Base-by-base conservation (phyloP, 2,113 vertebrate species). In the Ceyx margarethae region DNA sequence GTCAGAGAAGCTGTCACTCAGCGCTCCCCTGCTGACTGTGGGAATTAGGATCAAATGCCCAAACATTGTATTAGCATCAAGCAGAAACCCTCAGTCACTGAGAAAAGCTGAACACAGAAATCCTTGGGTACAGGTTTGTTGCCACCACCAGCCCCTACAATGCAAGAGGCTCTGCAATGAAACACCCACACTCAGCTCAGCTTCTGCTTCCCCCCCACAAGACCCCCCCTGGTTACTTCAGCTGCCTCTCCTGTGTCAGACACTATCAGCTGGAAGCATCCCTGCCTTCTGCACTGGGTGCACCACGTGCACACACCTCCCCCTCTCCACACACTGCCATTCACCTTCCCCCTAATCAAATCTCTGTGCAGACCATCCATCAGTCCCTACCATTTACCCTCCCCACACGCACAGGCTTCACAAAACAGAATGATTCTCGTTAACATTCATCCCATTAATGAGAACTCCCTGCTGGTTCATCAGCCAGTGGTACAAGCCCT, bases 391-490 rank as follows among this genome's bases (percentile, higher is more conserved):
- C 81, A 78, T 56, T 77, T 94, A 93, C 79, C 91, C 86, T 81
- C 72, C 81, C 2, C 81, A 3, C 89, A 78, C 75, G 81, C 74
- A 61, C 74, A 75, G 74, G 82, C 85, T 50, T 88, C 91, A 93
- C 90, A 83, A 91, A 94, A 58, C 91, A 84, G 84, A 92, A 89
- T 93, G 91, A 89, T 79, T 93, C 96, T 83, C 87, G 95, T 94
- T 96, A 96, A 93, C 92, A 96, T 95, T 94, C 95, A 94, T 80
- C 74, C 92, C 81, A 68, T 92, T 96, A 95, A 96, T 87, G 87
- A 95, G 94, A 94, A 96, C 92, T 94, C 96, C 96, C 96, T 85
- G 56, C 76, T 92, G 92, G 94, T 93, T 93, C 89, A 0, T 87
- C 95, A 93, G 92, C 92, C 75, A 87, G 81, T 56, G 73, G 81